Conservation (phyloP, 1,140 invertebrate genomes). For the Drosophila paulistorum region DNA sequence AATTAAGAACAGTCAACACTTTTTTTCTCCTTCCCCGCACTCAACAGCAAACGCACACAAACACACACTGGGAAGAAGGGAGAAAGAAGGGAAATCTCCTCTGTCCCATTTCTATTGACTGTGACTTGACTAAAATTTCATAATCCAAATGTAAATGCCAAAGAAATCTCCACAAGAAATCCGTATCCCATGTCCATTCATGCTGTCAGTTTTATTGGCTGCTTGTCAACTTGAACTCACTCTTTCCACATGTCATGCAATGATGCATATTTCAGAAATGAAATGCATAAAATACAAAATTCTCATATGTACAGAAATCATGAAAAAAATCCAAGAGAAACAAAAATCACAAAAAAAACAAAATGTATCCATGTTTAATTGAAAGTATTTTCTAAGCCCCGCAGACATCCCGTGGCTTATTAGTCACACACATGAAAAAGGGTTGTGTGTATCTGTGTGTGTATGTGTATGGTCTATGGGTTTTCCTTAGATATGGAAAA, state of each 20-base stretch:
- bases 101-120: constrained; percentile 17
- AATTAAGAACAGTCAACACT: constrained; percentile 59
- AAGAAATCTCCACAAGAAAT: constrained; percentile 11
- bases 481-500: constrained; percentile 29
- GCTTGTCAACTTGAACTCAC: constrained; percentile 76
- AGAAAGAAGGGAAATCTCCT: neutral
- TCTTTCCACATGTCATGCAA: constrained; percentile 77
- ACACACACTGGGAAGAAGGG: neutral
- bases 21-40: constrained; percentile 24
- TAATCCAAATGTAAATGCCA: constrained; percentile 65
- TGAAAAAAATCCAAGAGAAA: constrained; percentile 26
- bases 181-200: constrained; percentile 68
- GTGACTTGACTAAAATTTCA: constrained; percentile 76
- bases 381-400: constrained; percentile 60
- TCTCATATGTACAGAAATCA: constrained; percentile 43
- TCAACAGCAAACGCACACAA: neutral
- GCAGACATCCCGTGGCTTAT: constrained; percentile 67
- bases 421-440: constrained; percentile 66
- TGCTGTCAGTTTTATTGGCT: constrained; percentile 79
- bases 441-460: constrained; percentile 19
- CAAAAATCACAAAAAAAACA: constrained; percentile 30
- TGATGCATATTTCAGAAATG: constrained; percentile 67
- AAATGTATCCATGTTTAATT: constrained; percentile 66
- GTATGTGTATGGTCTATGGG: constrained; percentile 11
- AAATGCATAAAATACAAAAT: constrained; percentile 61